Evolutionary conservation across 2,888 invertebrate species (phyloP).

Genomic region (Phymatocera aterrima): DNA sequence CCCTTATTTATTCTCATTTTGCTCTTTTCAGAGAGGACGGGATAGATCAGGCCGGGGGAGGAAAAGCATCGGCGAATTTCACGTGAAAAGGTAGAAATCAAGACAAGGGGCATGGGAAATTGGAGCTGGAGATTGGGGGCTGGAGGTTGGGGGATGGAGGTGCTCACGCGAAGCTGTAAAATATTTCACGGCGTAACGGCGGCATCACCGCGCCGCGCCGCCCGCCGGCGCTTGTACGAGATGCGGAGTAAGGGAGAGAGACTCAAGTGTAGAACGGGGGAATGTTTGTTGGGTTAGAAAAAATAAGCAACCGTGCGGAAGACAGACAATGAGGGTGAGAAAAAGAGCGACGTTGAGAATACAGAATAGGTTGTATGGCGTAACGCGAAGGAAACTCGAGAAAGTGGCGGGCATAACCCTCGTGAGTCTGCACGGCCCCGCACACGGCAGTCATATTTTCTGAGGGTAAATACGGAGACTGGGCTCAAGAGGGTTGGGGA

Average conservation of each 20-base stretch:
- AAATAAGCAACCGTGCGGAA: slow-evolving; percentile 37
- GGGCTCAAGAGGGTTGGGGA: not conserved
- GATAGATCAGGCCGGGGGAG: not conserved
- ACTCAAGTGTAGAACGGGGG: not conserved
- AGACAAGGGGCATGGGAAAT: not conserved
- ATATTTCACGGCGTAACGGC: slow-evolving; percentile 37
- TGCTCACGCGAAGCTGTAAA: slow-evolving; percentile 34
- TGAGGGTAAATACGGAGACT: slow-evolving; percentile 34
- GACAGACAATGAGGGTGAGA: slow-evolving; percentile 45
- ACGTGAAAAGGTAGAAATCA: slow-evolving; percentile 36
- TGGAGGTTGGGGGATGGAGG: not conserved
- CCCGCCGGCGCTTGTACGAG: too few species aligned
- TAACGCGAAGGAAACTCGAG: slow-evolving; percentile 29
- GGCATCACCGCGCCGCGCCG: too few species aligned
- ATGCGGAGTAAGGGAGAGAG: too few species aligned
- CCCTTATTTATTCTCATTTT: not conserved
- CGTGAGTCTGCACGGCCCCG: not conserved
- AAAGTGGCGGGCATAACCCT: slow-evolving; percentile 36
- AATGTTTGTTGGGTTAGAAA: slow-evolving; percentile 39
- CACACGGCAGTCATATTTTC: slow-evolving; percentile 21
- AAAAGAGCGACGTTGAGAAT: slow-evolving; percentile 54
- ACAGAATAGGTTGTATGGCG: slow-evolving; percentile 58
- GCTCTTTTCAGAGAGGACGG: not conserved
- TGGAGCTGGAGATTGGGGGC: not conserved
- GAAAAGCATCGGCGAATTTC: not conserved